Conservation (phyloP, 2,888 invertebrate species). For the Drosophila mimetica region DNA sequence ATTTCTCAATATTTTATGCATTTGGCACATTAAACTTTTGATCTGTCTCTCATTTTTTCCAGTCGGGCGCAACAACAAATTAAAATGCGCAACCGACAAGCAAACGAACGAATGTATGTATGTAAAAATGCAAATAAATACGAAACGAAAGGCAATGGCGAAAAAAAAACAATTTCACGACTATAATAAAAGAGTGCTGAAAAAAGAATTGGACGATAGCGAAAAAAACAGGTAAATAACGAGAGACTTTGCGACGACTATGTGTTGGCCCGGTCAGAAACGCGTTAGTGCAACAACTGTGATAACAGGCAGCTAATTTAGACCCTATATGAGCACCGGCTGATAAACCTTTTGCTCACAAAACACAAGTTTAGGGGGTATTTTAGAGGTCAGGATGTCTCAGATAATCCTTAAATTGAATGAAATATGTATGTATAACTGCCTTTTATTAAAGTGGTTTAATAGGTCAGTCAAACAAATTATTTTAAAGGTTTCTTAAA, state of each 20-base stretch:
- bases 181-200: not conserved
- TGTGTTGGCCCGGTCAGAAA: not conserved
- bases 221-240: slow-evolving; percentile 15
- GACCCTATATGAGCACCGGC: not conserved
- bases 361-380: too few species aligned
- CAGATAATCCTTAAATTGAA: too few species aligned
- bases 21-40: slow-evolving; percentile 67
- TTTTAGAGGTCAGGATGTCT: too few species aligned
- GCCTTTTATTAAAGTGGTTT: not conserved
- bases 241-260: not conserved
- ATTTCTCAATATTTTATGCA: slow-evolving; percentile 60
- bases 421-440: too few species aligned
- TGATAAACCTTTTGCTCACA: not conserved
- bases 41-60: slow-evolving; percentile 35
- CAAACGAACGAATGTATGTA: slow-evolving; percentile 16
- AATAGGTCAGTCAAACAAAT: not conserved
- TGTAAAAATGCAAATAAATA: slow-evolving; percentile 34
- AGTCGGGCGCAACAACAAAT: slow-evolving; percentile 24
- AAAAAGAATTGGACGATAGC: not conserved
- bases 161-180: slow-evolving; percentile 39
- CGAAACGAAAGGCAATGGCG: slow-evolving; percentile 15
- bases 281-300: not conserved
- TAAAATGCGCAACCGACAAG: slow-evolving; percentile 32
- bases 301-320: not conserved
- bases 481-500: too few species aligned